These are phyloP conservation scores for Anthrax anthrax DNA, from an alignment of 2,888 invertebrate species.

Conservation along the genomic window DNA sequence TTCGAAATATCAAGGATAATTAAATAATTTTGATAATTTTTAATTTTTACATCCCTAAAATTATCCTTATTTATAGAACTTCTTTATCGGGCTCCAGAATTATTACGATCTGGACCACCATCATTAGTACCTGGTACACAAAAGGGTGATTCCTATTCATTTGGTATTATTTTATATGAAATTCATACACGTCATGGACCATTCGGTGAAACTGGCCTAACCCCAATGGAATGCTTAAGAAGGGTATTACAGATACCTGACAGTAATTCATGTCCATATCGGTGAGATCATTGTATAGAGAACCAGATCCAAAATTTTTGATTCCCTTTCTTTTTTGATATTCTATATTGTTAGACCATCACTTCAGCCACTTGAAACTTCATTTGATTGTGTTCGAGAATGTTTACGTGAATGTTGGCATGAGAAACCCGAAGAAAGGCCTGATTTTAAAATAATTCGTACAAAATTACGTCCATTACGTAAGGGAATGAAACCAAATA, in stretches of 20 bases:
- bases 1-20: no score
- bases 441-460: conserved; percentile 72
- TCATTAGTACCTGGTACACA: conserved; percentile 43
- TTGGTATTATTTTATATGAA: conserved; percentile 78
- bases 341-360: conserved; percentile 46
- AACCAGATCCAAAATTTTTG: background rate
- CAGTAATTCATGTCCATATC: conserved; percentile 21
- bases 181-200: conserved; percentile 76
- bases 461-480: conserved; percentile 64
- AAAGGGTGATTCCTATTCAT: conserved; percentile 74
- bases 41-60: no score
- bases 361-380: conserved; percentile 59
- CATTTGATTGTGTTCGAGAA: conserved; percentile 75
- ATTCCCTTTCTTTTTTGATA: background rate
- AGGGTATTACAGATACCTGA: conserved; percentile 31
- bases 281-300: no score
- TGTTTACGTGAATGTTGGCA: conserved; percentile 79
- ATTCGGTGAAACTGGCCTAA: conserved; percentile 56
- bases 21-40: no score
- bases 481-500: conserved; percentile 89
- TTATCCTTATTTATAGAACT: conserved; percentile 38
- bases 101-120: conserved; percentile 41
- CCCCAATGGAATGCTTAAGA: conserved; percentile 44
- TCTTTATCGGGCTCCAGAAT: conserved; percentile 69
- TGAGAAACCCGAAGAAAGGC: conserved; percentile 62